Evolutionary conservation across 37 sponge, comb jelly and placozoan genomes (phyloP).

Genomic region (Spongilla lacustris): DNA sequence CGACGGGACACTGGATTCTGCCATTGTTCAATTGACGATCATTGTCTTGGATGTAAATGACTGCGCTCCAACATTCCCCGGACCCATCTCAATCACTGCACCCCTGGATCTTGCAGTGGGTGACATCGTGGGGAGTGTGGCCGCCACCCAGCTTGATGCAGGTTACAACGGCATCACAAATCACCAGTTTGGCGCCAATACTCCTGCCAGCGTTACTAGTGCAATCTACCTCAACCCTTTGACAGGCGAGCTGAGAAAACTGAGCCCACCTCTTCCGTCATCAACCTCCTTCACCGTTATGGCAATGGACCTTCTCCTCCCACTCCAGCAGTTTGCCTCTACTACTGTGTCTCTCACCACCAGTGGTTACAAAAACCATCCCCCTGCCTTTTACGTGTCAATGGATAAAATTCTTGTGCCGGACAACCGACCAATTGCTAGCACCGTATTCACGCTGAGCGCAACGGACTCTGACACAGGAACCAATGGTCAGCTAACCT

Average conservation of each 20-base stretch:
- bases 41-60: constrained; percentile 65
- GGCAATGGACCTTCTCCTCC: constrained; percentile 36
- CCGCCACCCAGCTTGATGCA: constrained; percentile 40
- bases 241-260: constrained; percentile 41
- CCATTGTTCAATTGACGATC: constrained; percentile 27
- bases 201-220: neutral
- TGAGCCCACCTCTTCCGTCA: neutral
- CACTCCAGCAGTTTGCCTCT: neutral
- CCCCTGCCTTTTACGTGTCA: constrained; percentile 46
- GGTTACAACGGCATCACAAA: constrained; percentile 62
- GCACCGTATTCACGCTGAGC: constrained; percentile 1
- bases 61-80: neutral
- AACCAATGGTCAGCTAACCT: constrained; percentile 23
- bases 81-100: constrained; percentile 10
- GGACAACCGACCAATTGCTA: constrained; percentile 6
- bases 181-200: constrained; percentile 4
- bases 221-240: constrained; percentile 36
- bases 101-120: constrained; percentile 43
- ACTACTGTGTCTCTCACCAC: constrained; percentile 26
- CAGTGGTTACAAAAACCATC: constrained; percentile 39
- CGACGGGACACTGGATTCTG: constrained; percentile 40
- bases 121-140: constrained; percentile 16
- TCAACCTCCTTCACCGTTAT: constrained; percentile 36
- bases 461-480: constrained; percentile 55
- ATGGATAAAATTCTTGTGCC: constrained; percentile 44